Conservation (phyloP, 2,797 vertebrate species). For the Platyrinchus mystaceus region DNA sequence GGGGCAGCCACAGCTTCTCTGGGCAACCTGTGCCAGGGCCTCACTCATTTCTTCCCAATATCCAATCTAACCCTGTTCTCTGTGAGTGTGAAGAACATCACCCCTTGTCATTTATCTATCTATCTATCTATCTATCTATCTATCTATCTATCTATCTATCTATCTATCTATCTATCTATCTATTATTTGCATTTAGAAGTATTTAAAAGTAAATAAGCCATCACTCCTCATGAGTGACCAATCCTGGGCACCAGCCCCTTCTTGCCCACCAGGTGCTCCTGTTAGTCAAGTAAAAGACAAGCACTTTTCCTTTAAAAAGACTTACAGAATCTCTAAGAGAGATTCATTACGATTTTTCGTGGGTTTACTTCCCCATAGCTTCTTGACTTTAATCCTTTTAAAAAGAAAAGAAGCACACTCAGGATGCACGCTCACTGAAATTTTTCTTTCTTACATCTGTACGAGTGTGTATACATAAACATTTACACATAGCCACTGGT, state of each 20-base stretch:
- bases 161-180: too few species aligned
- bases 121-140: too few species aligned
- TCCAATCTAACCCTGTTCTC: neutral
- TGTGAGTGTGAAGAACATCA: neutral
- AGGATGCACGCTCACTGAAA: rapidly evolving
- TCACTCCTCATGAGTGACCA: neutral
- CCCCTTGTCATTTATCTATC: too few species aligned
- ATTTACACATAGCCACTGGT: rapidly evolving
- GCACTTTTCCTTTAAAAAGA: neutral
- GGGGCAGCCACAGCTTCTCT: neutral
- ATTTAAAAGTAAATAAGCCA: neutral
- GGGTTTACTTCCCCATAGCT: neutral
- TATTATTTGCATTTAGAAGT: neutral
- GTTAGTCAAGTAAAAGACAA: neutral
- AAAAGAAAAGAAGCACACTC: neutral
- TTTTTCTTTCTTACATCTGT: rapidly evolving
- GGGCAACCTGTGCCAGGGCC: neutral
- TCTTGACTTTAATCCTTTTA: neutral
- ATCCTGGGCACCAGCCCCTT: neutral
- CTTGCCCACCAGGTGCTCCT: rapidly evolving
- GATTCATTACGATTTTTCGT: neutral
- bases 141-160: neutral
- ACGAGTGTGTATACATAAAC: rapidly evolving
- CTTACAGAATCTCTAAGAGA: neutral
- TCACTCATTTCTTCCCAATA: neutral